Evolutionary conservation across 2,113 vertebrate species (phyloP), one percentile per base, ranked within the genome.

Genomic region (Nansenia antarctica): DNA sequence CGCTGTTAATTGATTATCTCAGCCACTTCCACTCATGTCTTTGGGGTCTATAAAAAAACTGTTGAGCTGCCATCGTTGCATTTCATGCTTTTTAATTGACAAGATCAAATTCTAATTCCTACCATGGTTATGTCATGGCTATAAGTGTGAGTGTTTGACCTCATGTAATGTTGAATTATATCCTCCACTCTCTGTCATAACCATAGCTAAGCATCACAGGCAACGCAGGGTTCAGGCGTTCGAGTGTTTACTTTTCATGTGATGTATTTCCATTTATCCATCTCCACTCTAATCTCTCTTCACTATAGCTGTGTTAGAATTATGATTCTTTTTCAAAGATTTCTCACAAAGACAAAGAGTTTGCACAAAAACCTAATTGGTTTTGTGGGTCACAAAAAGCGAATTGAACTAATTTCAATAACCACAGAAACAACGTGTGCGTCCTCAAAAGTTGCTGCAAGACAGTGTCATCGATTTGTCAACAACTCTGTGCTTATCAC

Each of bases 11-110:
- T 47, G 30, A 22, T n/a, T 14, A 8, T 72, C 69, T 71, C 67
- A 32, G 53, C 73, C 76, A 74, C 77, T 72, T 82, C 80, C 70
- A 75, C 66, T 79, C 59, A 22, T 65, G 53, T 76, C 75, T 70
- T 69, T 62, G 6, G 45, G 61, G 67, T n/a, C 62, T 67, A 27
- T 67, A 27, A 18, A 57, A 69, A 52, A 77, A 72, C 78, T 80
- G 78, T 77, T 9, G 7, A 74, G 71, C 76, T 49, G 67, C 77
- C 65, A 73, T 79, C 86, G 87, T 85, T 83, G 82, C 75, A 85
- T 87, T 89, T 89, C 87, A 89, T 85, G 84, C 86, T 82, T 86
- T 69, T 87, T 90, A 90, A 91, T 91, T 88, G 86, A 86, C 82
- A 81, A 65, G 73, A 68, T 80, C 76, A 82, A 80, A 80, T 88